Conservation (phyloP, 2,113 vertebrate species). For the Pedetes capensis region DNA sequence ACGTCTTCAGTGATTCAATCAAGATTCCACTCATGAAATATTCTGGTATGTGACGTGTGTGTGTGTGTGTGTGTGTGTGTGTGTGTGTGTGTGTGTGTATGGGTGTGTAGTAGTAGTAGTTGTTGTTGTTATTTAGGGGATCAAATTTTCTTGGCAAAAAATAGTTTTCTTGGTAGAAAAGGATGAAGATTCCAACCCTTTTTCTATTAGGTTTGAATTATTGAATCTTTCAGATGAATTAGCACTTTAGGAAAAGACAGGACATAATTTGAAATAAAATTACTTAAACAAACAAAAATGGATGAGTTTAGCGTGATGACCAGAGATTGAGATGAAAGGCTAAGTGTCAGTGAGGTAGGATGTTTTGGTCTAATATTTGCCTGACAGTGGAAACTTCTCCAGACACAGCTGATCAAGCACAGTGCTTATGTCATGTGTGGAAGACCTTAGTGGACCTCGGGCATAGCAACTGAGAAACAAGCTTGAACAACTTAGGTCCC, state of each 20-base stretch:
- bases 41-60: neutral
- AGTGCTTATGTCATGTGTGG: no score
- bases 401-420: neutral
- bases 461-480: neutral
- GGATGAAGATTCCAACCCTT: neutral
- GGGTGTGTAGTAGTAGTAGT: neutral
- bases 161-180: neutral
- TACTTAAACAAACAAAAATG: neutral
- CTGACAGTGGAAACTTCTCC: neutral
- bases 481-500: neutral
- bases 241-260: neutral
- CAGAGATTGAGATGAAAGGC: neutral
- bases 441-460: neutral
- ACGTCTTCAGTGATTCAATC: neutral
- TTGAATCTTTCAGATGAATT: neutral
- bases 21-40: neutral
- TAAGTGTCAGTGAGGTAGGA: neutral
- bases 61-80: neutral
- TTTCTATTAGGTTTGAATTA: neutral
- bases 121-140: no score
- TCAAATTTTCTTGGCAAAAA: neutral
- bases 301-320: neutral
- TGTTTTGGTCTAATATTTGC: no score
- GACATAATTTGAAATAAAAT: slow-evolving; percentile 19
- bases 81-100: neutral